These are phyloP conservation scores for Seriola quinqueradiata DNA, from an alignment of 2,113 vertebrate species.

Conservation along the genomic window DNA sequence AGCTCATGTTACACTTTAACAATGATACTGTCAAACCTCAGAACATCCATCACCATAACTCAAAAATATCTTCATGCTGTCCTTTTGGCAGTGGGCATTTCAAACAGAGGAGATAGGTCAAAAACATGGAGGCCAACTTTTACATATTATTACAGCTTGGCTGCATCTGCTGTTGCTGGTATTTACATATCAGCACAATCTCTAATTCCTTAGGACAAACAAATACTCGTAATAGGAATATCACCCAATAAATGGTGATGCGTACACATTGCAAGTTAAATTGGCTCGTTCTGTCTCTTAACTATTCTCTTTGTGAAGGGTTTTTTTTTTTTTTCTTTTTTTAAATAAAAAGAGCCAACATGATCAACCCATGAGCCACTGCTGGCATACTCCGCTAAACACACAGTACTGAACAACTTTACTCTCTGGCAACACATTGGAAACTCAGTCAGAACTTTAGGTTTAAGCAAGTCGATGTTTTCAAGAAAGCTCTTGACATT, in stretches of 20 bases:
- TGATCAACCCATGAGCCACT: slow-evolving; percentile 8
- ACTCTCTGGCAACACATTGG: neutral
- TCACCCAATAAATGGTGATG: neutral
- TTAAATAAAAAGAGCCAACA: neutral
- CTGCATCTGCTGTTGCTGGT: neutral
- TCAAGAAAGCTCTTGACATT: slow-evolving; percentile 40
- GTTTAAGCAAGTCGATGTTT: slow-evolving; percentile 16
- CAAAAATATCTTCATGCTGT: slow-evolving; percentile 10
- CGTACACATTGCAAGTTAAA: neutral
- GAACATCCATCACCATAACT: slow-evolving; percentile 32
- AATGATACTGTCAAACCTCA: slow-evolving; percentile 40
- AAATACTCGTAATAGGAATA: neutral
- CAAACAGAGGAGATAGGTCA: slow-evolving; percentile 21
- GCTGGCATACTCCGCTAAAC: neutral
- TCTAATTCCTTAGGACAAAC: neutral
- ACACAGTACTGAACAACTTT: slow-evolving; percentile 2
- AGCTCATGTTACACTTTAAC: slow-evolving; percentile 7
- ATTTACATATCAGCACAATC: slow-evolving; percentile 19
- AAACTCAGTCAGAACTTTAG: slow-evolving; percentile 1
- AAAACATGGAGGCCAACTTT: slow-evolving; percentile 31
- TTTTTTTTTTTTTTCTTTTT: too few species aligned
- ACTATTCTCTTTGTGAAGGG: neutral
- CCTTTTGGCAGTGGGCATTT: slow-evolving; percentile 1
- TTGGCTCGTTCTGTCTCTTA: neutral
- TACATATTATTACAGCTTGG: slow-evolving; percentile 3